Evolutionary conservation across 1,140 invertebrate genomes (phyloP), one percentile per base, ranked within the genome.

Genomic region (Drosophila novamexicana): DNA sequence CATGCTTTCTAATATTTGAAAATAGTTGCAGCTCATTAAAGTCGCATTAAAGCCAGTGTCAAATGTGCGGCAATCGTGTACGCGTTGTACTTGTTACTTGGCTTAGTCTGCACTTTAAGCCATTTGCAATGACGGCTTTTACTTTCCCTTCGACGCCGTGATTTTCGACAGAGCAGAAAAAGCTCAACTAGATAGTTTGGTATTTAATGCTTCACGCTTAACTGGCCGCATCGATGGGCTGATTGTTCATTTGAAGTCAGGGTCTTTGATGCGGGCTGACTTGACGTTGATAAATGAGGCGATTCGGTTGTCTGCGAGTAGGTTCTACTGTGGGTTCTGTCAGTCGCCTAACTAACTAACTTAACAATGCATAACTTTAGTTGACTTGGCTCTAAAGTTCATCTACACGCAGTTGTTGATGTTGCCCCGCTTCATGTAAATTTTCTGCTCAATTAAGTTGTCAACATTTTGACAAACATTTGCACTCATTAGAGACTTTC

Each of bases 381-480:
- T 68, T 37, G 42, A 74, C 22, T 54, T 32, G 47, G 42, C 39
- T 52, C 54, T 36, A 18, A 61, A 69, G 37, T 62, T 50, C 18
- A 12, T 49, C 44, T 14, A 14, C 10, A 16, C 40, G 40, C 29
- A 16, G 10, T 44, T 39, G 18, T 7, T 22, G 16, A 18, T 9
- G 10, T 14, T 22, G 36, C 40, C 14, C 6, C 44, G 47, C 47
- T 54, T 16, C 39, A 69, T 37, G 66, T 59, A 57, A 44, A 88
- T 88, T 89, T 88, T 84, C 84, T 63, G 85, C 70, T 77, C 85
- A 89, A 89, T 89, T 89, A 76, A 73, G 57, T 77, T 89, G 84
- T 88, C 80, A 83, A 72, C 70, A 89, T 69, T 86, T 77, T 81
- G 79, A 74, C 79, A 86, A 88, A 86, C 79, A 88, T 88, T 88